These are phyloP conservation scores for Petrosia ficiformis DNA, from an alignment of 37 sponge, comb jelly and placozoan genomes.

Conservation along the genomic window DNA sequence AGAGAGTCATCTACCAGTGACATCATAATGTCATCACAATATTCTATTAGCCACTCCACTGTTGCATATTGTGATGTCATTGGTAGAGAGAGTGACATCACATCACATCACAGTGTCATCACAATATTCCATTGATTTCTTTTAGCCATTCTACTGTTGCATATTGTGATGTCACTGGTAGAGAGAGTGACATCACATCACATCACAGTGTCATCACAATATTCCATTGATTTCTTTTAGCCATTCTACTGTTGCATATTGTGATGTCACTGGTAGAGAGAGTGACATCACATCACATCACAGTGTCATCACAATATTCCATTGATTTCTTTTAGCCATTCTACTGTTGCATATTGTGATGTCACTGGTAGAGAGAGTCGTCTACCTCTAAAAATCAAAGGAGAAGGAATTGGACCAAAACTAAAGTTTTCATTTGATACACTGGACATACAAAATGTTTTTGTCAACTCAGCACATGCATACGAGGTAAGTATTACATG, in stretches of 20 bases:
- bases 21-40: too few relatives aligned
- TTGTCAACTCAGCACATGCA: constrained; percentile 88
- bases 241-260: constrained; percentile 72
- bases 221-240: constrained; percentile 7
- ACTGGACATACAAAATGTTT: constrained; percentile 93
- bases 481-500: constrained; percentile 75
- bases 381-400: constrained; percentile 85
- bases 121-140: too few relatives aligned
- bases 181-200: not conserved
- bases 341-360: constrained; percentile 84
- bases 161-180: not conserved
- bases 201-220: not conserved
- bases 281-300: too few relatives aligned
- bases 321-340: constrained; percentile 21
- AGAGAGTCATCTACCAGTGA: too few relatives aligned
- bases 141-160: too few relatives aligned
- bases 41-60: too few relatives aligned
- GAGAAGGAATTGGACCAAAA: constrained; percentile 91
- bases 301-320: not conserved
- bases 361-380: constrained; percentile 92
- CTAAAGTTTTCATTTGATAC: constrained; percentile 86
- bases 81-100: too few relatives aligned
- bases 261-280: not conserved
- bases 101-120: too few relatives aligned
- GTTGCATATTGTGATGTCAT: too few relatives aligned